Evolutionary conservation across 2,797 vertebrate genomes (phyloP).

Genomic region (Sitta carolinensis): DNA sequence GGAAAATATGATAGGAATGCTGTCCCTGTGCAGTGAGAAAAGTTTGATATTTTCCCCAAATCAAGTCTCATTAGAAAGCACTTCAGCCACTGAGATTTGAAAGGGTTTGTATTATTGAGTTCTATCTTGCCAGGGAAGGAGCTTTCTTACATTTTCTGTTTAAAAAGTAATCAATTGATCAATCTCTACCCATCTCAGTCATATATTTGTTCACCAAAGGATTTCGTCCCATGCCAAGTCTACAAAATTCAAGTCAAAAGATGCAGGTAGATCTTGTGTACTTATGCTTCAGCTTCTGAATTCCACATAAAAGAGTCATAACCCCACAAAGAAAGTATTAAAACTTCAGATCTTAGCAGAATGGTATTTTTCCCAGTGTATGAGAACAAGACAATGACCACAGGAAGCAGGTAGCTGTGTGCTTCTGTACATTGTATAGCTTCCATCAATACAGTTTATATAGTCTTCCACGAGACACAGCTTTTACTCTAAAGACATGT

Average conservation of each 20-base stretch:
- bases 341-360: neutral
- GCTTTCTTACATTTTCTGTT: slow-evolving; percentile 16
- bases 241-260: slow-evolving; percentile 18
- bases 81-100: neutral
- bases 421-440: neutral
- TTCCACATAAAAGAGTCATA: neutral
- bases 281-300: neutral
- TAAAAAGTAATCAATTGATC: slow-evolving; percentile 4
- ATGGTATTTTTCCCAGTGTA: neutral
- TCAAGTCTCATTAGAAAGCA: slow-evolving; percentile 9
- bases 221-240: neutral
- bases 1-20: slow-evolving; percentile 58
- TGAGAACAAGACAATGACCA: neutral
- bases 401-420: neutral
- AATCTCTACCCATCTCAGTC: neutral
- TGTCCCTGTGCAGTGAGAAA: slow-evolving; percentile 22
- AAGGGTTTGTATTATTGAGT: slow-evolving; percentile 5
- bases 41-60: slow-evolving; percentile 31
- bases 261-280: slow-evolving; percentile 3
- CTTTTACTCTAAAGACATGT: neutral
- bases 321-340: neutral
- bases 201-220: neutral
- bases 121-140: neutral
- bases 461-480: neutral
- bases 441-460: neutral